These are phyloP conservation scores for Zaprionus camerounensis DNA, from an alignment of 1,140 invertebrate genomes.

Conservation along the genomic window DNA sequence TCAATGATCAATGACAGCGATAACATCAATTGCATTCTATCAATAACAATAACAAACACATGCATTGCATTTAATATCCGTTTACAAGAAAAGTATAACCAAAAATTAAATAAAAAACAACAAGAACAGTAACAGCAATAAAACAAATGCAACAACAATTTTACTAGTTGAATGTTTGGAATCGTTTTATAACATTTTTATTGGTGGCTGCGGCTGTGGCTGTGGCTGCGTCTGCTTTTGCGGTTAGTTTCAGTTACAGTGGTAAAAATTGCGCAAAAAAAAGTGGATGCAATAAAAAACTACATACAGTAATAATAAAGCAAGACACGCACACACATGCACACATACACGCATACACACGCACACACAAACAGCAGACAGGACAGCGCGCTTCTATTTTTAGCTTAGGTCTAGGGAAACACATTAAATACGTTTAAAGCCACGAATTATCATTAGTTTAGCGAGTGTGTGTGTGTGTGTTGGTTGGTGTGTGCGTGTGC, in stretches of 20 bases:
- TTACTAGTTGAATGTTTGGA: slow-evolving; percentile 9
- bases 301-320: neutral
- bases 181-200: slow-evolving; percentile 42
- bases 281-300: slow-evolving; percentile 21
- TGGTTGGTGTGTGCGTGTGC: slow-evolving; percentile 13
- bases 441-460: slow-evolving; percentile 60
- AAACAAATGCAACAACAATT: slow-evolving; percentile 7
- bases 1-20: slow-evolving; percentile 23
- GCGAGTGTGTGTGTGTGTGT: slow-evolving; percentile 14
- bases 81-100: slow-evolving; percentile 13
- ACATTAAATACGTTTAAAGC: slow-evolving; percentile 68
- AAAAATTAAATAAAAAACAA: neutral
- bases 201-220: slow-evolving; percentile 35
- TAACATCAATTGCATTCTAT: slow-evolving; percentile 15
- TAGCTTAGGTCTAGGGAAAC: slow-evolving; percentile 31
- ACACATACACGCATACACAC: neutral
- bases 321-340: neutral
- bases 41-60: slow-evolving; percentile 20
- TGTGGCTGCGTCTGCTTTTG: slow-evolving; percentile 20
- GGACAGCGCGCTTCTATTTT: slow-evolving; percentile 6
- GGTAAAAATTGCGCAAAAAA: neutral
- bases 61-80: slow-evolving; percentile 36
- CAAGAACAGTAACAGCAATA: slow-evolving; percentile 3
- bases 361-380: neutral
- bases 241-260: slow-evolving; percentile 35